phyloP scores from a whole-genome alignment of 2,888 invertebrate species.

The Gasteruption jaculator region DNA sequence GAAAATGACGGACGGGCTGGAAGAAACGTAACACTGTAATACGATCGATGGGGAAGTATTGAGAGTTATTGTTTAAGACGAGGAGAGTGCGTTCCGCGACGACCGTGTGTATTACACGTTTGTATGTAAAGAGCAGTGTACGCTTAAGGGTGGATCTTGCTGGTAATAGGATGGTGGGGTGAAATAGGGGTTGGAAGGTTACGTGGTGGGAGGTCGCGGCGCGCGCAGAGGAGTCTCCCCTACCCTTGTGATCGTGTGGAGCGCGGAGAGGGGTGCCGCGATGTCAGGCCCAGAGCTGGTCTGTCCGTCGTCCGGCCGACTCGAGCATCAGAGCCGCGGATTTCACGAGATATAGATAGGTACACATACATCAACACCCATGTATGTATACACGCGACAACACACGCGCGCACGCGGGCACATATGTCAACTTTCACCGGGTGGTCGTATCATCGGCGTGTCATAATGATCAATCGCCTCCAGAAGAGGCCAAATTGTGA shows the following conservation, averaged over 20 bases:
- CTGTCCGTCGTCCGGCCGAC: constrained; percentile 51
- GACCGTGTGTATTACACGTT: too few relatives aligned
- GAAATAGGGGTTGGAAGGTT: constrained; percentile 2
- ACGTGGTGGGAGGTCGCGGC: constrained; percentile 14
- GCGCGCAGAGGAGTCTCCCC: constrained; percentile 27
- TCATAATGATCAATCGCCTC: too few relatives aligned
- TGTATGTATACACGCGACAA: constrained; percentile 18
- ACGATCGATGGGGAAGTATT: constrained; percentile 2
- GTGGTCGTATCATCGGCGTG: too few relatives aligned
- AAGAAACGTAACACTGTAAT: constrained; percentile 9
- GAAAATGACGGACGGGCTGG: constrained; percentile 9
- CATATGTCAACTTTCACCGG: too few relatives aligned
- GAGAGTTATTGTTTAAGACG: too few relatives aligned
- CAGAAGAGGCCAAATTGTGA: too few relatives aligned
- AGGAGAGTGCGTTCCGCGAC: too few relatives aligned
- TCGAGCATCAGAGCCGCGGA: constrained; percentile 44
- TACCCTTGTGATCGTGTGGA: constrained; percentile 25
- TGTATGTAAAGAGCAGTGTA: too few relatives aligned
- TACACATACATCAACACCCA: constrained; percentile 24
- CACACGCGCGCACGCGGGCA: constrained; percentile 22
- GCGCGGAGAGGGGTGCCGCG: constrained; percentile 32
- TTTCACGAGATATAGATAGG: constrained; percentile 36
- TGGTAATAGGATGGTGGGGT: too few relatives aligned
- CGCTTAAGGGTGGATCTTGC: too few relatives aligned
- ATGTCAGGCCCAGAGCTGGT: constrained; percentile 48